A percentile compares a stretch with the other conserved stretches of the same genome.
phyloP scores from a whole-genome alignment of 2,113 vertebrate genomes.

The Poeciliopsis turrubarensis region DNA sequence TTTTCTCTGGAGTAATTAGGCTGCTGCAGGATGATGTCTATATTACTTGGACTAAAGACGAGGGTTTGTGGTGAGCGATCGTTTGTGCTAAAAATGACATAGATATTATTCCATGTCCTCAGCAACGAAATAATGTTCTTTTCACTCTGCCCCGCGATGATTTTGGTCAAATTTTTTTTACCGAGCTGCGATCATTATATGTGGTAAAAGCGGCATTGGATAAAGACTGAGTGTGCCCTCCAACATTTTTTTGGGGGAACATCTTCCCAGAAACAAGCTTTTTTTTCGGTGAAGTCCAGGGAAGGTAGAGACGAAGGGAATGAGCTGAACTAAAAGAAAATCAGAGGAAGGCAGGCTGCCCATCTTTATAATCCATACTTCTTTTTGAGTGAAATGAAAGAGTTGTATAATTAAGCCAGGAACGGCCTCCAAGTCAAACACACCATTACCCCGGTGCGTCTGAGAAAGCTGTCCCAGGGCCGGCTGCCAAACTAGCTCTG shows the following conservation, averaged over 20 bases:
- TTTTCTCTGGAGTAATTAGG: neutral
- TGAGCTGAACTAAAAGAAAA: slow-evolving; percentile 10
- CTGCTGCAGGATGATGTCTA: neutral
- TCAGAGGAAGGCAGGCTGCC: slow-evolving; percentile 12
- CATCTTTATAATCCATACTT: slow-evolving; percentile 19
- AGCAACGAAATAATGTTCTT: neutral
- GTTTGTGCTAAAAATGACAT: neutral
- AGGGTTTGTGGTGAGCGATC: neutral
- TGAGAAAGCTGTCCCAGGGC: slow-evolving; percentile 33
- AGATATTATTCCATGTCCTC: neutral
- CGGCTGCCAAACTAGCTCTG: neutral
- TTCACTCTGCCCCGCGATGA: neutral
- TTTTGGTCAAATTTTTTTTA: slow-evolving; percentile 8
- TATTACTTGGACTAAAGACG: neutral
- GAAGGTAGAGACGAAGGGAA: neutral
- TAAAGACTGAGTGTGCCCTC: neutral
- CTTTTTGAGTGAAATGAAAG: slow-evolving; percentile 2
- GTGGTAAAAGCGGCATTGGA: neutral
- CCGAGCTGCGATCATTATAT: neutral
- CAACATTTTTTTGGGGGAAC: slow-evolving; percentile 15
- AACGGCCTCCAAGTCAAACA: slow-evolving; percentile 44
- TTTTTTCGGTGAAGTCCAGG: slow-evolving; percentile 24
- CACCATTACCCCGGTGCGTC: slow-evolving; percentile 7
- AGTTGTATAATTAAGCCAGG: slow-evolving; percentile 15
- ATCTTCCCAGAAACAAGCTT: slow-evolving; percentile 7